These are phyloP conservation scores for Gastrophysa polygoni DNA, from an alignment of 2,888 invertebrate genomes.

Conservation along the genomic window DNA sequence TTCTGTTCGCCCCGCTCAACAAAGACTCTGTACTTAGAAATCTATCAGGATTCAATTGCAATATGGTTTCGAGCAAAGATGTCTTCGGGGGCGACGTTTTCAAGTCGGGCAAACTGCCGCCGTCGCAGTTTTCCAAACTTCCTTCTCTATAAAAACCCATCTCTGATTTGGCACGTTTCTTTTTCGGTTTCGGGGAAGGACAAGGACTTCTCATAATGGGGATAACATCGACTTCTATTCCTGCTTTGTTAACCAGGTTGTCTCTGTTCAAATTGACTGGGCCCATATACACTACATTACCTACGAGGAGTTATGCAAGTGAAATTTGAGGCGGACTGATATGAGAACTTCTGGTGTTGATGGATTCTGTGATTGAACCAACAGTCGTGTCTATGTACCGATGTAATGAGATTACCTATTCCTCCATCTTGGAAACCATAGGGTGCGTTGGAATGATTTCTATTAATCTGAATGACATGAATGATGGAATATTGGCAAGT, in stretches of 20 bases:
- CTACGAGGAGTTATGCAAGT: slow-evolving; percentile 46
- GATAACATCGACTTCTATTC: slow-evolving; percentile 59
- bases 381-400: too few species aligned
- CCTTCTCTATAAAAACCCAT: slow-evolving; percentile 50
- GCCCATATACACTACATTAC: slow-evolving; percentile 59
- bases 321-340: not conserved
- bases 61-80: slow-evolving; percentile 49
- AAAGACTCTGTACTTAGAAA: slow-evolving; percentile 54
- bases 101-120: slow-evolving; percentile 54
- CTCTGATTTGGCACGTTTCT: slow-evolving; percentile 52
- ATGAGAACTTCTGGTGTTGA: not conserved
- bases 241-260: slow-evolving; percentile 66
- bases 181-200: slow-evolving; percentile 51
- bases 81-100: slow-evolving; percentile 44
- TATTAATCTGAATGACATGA: too few species aligned
- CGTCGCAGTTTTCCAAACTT: slow-evolving; percentile 42
- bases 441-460: too few species aligned
- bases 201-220: slow-evolving; percentile 57
- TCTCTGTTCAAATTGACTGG: slow-evolving; percentile 59
- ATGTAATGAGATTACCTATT: too few species aligned
- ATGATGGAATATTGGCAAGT: too few species aligned
- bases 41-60: slow-evolving; percentile 50
- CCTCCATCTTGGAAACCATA: too few species aligned
- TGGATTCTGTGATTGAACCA: too few species aligned
- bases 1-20: slow-evolving; percentile 39